These are phyloP conservation scores for Eulemur rufifrons DNA, from an alignment of 2,113 vertebrate species.

Conservation along the genomic window DNA sequence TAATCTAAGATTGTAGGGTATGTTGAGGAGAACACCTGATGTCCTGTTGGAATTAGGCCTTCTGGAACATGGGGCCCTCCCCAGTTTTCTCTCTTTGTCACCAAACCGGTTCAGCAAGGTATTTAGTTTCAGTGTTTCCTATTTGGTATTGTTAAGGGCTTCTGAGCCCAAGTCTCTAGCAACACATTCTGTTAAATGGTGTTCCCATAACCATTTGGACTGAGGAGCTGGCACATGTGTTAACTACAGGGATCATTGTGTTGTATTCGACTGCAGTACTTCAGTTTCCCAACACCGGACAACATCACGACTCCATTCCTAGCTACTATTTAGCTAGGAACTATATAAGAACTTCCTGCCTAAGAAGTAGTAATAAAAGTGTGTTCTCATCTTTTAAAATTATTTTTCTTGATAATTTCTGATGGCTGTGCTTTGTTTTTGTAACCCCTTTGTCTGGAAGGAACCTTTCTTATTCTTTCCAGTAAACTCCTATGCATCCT, in stretches of 20 bases:
- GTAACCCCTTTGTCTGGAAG: background rate
- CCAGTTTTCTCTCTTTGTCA: background rate
- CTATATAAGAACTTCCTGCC: background rate
- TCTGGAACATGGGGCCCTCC: background rate
- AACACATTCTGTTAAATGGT: background rate
- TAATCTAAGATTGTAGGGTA: background rate
- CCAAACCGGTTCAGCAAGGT: constrained; percentile 62
- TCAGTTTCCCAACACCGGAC: background rate
- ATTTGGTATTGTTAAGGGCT: background rate
- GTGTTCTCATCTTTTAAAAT: background rate
- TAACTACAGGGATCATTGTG: rapidly evolving
- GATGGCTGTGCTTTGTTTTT: background rate
- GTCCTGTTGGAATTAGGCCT: background rate
- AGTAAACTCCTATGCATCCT: background rate
- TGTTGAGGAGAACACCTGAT: background rate
- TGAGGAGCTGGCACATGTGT: background rate
- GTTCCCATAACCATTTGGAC: background rate
- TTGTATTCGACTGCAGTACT: background rate
- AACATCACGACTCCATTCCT: too few species aligned
- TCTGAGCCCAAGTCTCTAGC: background rate
- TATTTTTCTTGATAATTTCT: background rate
- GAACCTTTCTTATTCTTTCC: background rate
- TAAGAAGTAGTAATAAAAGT: background rate
- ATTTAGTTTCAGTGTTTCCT: constrained; percentile 49
- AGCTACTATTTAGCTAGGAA: background rate